A percentile compares a stretch with the other conserved stretches of the same genome.
These are phyloP conservation scores for Diadumene lineata DNA, from an alignment of 92 coral and sea anemone genomes.

Conservation along the genomic window DNA sequence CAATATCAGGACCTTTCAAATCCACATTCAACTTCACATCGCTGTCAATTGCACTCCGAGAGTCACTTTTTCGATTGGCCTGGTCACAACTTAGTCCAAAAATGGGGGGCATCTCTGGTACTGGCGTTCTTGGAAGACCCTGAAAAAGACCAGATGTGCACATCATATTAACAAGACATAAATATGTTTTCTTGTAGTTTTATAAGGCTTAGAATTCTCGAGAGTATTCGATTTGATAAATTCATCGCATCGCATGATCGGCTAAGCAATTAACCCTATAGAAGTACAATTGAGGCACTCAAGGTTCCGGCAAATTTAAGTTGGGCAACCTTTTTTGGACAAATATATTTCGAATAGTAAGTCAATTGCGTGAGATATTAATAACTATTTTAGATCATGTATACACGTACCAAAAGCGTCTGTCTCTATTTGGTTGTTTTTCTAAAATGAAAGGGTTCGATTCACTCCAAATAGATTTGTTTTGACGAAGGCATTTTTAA, in stretches of 20 bases:
- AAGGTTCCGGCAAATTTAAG: neutral
- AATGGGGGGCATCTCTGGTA: slow-evolving; percentile 35
- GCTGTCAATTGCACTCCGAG: too few species aligned
- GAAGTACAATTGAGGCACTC: slow-evolving; percentile 7
- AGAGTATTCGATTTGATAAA: neutral
- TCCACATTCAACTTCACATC: slow-evolving; percentile 20
- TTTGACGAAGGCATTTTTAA: neutral
- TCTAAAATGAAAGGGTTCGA: neutral
- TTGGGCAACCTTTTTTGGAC: neutral
- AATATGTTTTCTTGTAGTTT: neutral
- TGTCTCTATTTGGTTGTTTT: neutral
- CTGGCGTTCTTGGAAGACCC: slow-evolving; percentile 5
- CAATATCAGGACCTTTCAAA: slow-evolving; percentile 10
- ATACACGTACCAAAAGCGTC: neutral
- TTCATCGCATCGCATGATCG: neutral
- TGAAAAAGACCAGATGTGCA: slow-evolving; percentile 21
- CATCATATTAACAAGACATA: neutral
- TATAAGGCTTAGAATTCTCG: neutral
- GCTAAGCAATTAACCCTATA: neutral
- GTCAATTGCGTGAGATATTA: neutral
- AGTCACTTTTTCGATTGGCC: neutral
- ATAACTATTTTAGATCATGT: neutral
- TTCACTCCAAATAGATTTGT: neutral
- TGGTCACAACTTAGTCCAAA: slow-evolving; percentile 17
- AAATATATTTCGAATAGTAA: neutral